Percentiles rank a stretch among this genome's conserved stretches.
These are phyloP conservation scores for Parotocinclus haroldoi DNA, from an alignment of 2,797 vertebrate species.

Conservation along the genomic window DNA sequence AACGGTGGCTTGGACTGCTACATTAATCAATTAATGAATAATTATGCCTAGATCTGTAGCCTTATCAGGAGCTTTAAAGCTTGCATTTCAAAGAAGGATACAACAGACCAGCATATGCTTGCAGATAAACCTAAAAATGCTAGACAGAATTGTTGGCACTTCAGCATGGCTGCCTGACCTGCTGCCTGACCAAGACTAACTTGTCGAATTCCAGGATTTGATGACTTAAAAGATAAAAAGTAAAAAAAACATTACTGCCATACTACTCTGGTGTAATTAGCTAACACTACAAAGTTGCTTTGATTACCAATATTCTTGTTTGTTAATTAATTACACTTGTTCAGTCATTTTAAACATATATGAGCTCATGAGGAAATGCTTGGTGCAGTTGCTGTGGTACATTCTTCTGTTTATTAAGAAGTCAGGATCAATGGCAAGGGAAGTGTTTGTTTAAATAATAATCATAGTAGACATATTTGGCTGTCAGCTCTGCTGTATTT, in stretches of 20 bases:
- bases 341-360: conserved; percentile 21
- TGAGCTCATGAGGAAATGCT: conserved; percentile 6
- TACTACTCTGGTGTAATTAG: too few relatives aligned
- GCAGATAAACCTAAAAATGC: conserved; percentile 44
- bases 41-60: conserved; percentile 40
- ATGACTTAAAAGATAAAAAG: conserved; percentile 13
- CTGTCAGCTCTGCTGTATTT: conserved; percentile 44
- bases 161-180: conserved; percentile 42
- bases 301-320: conserved; percentile 15
- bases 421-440: conserved; percentile 41
- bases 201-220: conserved; percentile 12
- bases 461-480: conserved; percentile 40
- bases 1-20: conserved; percentile 12
- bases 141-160: conserved; percentile 35
- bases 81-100: conserved; percentile 46
- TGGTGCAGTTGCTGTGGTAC: conserved; percentile 25
- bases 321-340: not conserved
- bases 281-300: not conserved
- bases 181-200: conserved; percentile 38
- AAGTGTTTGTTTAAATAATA: conserved; percentile 38
- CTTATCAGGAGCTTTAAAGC: conserved; percentile 45
- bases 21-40: conserved; percentile 47
- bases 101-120: conserved; percentile 34
- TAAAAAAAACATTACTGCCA: too few relatives aligned
- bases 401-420: conserved; percentile 42